Evolutionary conservation across 1,140 invertebrate genomes (phyloP).

Genomic region (Phortica variegata): DNA sequence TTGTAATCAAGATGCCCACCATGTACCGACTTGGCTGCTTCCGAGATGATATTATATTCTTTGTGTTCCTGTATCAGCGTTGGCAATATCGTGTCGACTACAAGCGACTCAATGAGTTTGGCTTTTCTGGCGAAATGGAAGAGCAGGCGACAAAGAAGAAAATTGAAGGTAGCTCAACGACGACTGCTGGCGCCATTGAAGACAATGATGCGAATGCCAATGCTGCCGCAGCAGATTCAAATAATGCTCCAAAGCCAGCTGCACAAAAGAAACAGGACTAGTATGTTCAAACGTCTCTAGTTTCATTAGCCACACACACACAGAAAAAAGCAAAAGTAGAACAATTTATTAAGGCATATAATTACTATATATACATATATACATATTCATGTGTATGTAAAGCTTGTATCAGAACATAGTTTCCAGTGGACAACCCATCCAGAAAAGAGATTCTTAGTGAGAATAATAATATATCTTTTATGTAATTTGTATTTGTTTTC

Average conservation of each 20-base stretch:
- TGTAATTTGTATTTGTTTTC: too few species aligned
- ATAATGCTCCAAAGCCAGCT: slow-evolving; percentile 35
- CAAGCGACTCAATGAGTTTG: slow-evolving; percentile 94
- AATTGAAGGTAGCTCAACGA: slow-evolving; percentile 12
- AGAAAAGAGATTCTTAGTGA: too few species aligned
- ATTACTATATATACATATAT: too few species aligned
- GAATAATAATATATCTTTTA: background rate
- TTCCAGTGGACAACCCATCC: too few species aligned
- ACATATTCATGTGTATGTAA: too few species aligned
- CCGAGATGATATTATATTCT: slow-evolving; percentile 97
- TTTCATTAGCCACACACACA: too few species aligned
- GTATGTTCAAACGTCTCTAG: too few species aligned
- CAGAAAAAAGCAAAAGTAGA: too few species aligned
- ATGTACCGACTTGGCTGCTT: slow-evolving; percentile 95
- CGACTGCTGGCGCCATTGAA: slow-evolving; percentile 29
- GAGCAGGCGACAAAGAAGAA: slow-evolving; percentile 51
- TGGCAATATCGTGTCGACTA: slow-evolving; percentile 98
- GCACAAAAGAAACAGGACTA: slow-evolving; percentile 50
- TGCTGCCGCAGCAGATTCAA: slow-evolving; percentile 2
- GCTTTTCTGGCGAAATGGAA: slow-evolving; percentile 78
- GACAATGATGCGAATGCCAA: slow-evolving; percentile 4
- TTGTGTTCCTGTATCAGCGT: slow-evolving; percentile 97
- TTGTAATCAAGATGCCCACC: slow-evolving; percentile 99
- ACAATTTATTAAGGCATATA: too few species aligned
- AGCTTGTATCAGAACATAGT: too few species aligned